phyloP scores from a whole-genome alignment of 2,888 invertebrate genomes.

The Hydroisotoma schaefferi region DNA sequence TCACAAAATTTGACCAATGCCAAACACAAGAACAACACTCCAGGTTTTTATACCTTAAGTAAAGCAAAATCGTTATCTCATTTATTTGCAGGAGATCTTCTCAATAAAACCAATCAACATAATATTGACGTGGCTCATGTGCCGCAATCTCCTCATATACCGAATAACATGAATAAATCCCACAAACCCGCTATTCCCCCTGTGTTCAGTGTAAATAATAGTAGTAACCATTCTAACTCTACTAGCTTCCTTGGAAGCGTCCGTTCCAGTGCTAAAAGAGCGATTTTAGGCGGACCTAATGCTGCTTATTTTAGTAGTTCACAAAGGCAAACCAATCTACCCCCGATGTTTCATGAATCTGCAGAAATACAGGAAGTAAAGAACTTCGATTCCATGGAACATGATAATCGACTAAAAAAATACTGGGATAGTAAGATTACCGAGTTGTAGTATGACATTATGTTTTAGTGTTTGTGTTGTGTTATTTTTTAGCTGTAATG shows the following conservation, averaged over 20 bases:
- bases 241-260: slow-evolving; percentile 35
- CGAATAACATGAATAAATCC: slow-evolving; percentile 8
- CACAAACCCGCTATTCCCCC: slow-evolving; percentile 16
- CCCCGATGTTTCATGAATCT: slow-evolving; percentile 33
- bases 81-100: slow-evolving; percentile 21
- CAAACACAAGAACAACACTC: slow-evolving; percentile 7
- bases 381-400: slow-evolving; percentile 68
- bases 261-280: slow-evolving; percentile 54
- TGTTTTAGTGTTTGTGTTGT: not conserved
- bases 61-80: slow-evolving; percentile 45
- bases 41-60: slow-evolving; percentile 46
- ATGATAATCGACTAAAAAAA: slow-evolving; percentile 79
- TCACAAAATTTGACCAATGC: slow-evolving; percentile 17
- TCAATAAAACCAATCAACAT: slow-evolving; percentile 3
- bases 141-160: slow-evolving; percentile 13
- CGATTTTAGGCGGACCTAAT: slow-evolving; percentile 70
- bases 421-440: slow-evolving; percentile 89
- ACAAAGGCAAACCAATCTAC: slow-evolving; percentile 27
- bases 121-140: not conserved
- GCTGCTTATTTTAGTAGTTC: slow-evolving; percentile 79
- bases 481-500: too few species aligned
- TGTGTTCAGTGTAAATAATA: slow-evolving; percentile 15
- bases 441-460: slow-evolving; percentile 62
- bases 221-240: slow-evolving; percentile 13
- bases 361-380: slow-evolving; percentile 57